These are phyloP conservation scores for Anoplius nigerrimus DNA, from an alignment of 2,888 invertebrate species.

Conservation along the genomic window DNA sequence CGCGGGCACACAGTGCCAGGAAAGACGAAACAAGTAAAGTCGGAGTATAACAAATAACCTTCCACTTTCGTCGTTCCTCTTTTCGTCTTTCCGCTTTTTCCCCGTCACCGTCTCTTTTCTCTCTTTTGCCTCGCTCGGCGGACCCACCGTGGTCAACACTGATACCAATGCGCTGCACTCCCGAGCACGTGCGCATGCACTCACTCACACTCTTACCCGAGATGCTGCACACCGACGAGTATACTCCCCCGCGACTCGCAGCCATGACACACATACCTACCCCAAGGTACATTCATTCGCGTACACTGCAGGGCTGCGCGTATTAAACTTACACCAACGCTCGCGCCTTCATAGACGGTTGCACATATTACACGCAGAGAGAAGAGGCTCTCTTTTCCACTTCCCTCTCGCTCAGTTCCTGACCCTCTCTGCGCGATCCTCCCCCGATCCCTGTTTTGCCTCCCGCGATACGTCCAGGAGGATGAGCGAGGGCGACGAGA, in stretches of 20 bases:
- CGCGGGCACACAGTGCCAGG: too few species aligned
- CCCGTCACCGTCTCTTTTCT: neutral
- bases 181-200: neutral
- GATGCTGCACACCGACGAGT: too few species aligned
- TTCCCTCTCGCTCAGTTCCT: conserved; percentile 21
- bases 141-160: neutral
- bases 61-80: conserved; percentile 27
- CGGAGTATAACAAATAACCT: conserved; percentile 47
- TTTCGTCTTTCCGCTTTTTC: conserved; percentile 19
- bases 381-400: conserved; percentile 16
- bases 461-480: conserved; percentile 42
- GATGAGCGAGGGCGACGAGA: conserved; percentile 45
- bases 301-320: too few species aligned
- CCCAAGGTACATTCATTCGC: too few species aligned
- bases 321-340: conserved; percentile 8
- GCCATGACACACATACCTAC: too few species aligned
- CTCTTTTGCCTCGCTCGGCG: neutral
- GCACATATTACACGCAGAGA: conserved; percentile 7
- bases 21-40: neutral
- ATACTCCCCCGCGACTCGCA: too few species aligned
- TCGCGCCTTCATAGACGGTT: conserved; percentile 25
- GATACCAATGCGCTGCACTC: neutral
- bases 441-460: conserved; percentile 25
- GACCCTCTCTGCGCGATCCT: conserved; percentile 23
- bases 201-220: conserved; percentile 15